These are phyloP conservation scores for Antheraea mylitta DNA, from an alignment of 1,140 invertebrate species.

Conservation along the genomic window DNA sequence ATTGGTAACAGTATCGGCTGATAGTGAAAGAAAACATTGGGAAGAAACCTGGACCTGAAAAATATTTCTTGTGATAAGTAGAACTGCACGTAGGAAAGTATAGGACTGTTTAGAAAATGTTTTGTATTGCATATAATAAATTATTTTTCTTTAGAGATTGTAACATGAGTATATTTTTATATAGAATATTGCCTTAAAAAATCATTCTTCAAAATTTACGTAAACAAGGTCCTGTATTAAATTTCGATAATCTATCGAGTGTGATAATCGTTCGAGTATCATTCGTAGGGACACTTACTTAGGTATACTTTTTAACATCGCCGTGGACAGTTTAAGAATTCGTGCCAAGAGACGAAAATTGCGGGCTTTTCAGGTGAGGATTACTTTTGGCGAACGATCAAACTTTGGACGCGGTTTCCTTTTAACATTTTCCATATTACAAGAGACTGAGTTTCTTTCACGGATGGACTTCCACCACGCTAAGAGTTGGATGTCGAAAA, in stretches of 20 bases:
- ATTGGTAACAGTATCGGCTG: too few relatives aligned
- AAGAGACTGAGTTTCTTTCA: constrained; percentile 38
- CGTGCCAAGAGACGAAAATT: constrained; percentile 61
- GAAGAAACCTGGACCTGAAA: too few relatives aligned
- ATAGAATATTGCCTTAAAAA: not conserved
- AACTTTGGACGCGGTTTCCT: constrained; percentile 57
- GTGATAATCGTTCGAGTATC: constrained; percentile 18
- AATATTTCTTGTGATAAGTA: too few relatives aligned
- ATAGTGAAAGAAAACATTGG: too few relatives aligned
- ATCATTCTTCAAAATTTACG: too few relatives aligned
- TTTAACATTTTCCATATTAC: constrained; percentile 52
- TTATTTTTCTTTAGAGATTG: too few relatives aligned
- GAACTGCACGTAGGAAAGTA: too few relatives aligned
- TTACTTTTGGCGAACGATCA: constrained; percentile 68
- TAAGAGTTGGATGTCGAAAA: not conserved
- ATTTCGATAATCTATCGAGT: not conserved
- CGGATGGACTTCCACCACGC: not conserved
- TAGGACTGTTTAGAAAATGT: too few relatives aligned
- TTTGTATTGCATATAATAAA: too few relatives aligned
- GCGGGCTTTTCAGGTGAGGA: constrained; percentile 62
- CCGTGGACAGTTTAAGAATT: constrained; percentile 48
- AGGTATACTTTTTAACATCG: constrained; percentile 41
- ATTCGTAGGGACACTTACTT: constrained; percentile 15
- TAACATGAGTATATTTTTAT: too few relatives aligned
- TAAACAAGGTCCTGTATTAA: too few relatives aligned